phyloP scores from a whole-genome alignment of 2,888 invertebrate species.

The Clepsis dumicolana region DNA sequence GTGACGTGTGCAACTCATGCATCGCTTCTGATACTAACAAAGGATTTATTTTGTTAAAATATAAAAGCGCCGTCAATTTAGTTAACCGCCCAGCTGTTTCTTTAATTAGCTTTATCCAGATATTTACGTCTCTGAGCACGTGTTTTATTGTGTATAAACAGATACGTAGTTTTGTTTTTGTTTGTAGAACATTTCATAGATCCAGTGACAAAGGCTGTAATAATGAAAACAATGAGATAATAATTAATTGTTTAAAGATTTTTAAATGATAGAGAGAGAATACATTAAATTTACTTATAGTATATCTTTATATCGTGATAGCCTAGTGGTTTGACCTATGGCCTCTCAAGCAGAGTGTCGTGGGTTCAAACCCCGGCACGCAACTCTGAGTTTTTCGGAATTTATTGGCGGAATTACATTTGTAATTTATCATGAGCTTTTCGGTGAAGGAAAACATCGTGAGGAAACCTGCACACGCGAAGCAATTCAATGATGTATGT shows the following conservation, averaged over 20 bases:
- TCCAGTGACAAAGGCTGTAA: conserved; percentile 8
- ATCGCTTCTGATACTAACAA: conserved; percentile 1
- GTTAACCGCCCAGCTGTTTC: conserved; percentile 16
- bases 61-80: background rate
- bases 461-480: too few species aligned
- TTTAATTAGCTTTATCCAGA: conserved; percentile 28
- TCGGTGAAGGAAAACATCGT: too few species aligned
- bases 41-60: background rate
- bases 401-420: too few species aligned
- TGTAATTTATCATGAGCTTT: too few species aligned
- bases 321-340: too few species aligned
- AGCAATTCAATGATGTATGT: too few species aligned
- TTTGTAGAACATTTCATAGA: background rate
- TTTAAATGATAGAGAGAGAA: background rate
- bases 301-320: too few species aligned
- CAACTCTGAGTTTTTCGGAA: too few species aligned
- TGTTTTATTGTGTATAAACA: conserved; percentile 23
- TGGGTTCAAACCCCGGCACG: too few species aligned
- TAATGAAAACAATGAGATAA: background rate
- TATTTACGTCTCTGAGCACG: conserved; percentile 11
- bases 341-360: too few species aligned
- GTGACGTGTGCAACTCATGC: conserved; percentile 37
- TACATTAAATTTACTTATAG: too few species aligned
- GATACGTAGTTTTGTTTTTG: conserved; percentile 13
- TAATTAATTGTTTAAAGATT: background rate